A percentile compares a stretch with the other conserved stretches of the same genome.
These are phyloP conservation scores for Platycnemis pennipes DNA, from an alignment of 2,888 invertebrate species.

Conservation along the genomic window DNA sequence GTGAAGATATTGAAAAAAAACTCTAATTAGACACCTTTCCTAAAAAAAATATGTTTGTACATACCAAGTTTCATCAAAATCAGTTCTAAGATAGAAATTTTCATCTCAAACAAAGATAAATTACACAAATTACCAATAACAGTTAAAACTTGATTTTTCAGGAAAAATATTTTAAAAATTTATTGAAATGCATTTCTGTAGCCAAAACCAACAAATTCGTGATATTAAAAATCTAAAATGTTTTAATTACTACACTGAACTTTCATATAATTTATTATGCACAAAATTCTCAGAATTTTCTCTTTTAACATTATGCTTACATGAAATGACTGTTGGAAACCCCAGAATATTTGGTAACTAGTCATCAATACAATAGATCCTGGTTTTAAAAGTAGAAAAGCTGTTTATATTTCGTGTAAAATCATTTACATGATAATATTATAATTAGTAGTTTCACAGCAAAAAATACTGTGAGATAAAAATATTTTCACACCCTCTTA, in stretches of 20 bases:
- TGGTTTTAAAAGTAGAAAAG: conserved; percentile 67
- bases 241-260: conserved; percentile 31
- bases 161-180: conserved; percentile 24
- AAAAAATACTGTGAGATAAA: conserved; percentile 63
- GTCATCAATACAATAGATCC: conserved; percentile 46
- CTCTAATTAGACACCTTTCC: too few species aligned
- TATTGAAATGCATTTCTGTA: conserved; percentile 34
- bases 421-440: conserved; percentile 64
- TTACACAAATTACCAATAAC: not conserved
- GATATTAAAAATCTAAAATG: conserved; percentile 31
- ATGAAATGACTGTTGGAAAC: conserved; percentile 33
- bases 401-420: conserved; percentile 62
- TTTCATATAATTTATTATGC: conserved; percentile 44
- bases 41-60: too few species aligned
- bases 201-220: conserved; percentile 28
- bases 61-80: too few species aligned
- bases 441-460: conserved; percentile 63
- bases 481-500: conserved; percentile 67
- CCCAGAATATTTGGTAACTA: conserved; percentile 44
- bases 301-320: conserved; percentile 29
- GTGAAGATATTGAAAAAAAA: too few species aligned
- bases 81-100: too few species aligned
- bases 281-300: not conserved
- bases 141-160: not conserved
- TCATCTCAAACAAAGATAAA: too few species aligned